These are phyloP conservation scores for Litocranius walleri DNA, from an alignment of 2,113 vertebrate genomes.

Conservation along the genomic window DNA sequence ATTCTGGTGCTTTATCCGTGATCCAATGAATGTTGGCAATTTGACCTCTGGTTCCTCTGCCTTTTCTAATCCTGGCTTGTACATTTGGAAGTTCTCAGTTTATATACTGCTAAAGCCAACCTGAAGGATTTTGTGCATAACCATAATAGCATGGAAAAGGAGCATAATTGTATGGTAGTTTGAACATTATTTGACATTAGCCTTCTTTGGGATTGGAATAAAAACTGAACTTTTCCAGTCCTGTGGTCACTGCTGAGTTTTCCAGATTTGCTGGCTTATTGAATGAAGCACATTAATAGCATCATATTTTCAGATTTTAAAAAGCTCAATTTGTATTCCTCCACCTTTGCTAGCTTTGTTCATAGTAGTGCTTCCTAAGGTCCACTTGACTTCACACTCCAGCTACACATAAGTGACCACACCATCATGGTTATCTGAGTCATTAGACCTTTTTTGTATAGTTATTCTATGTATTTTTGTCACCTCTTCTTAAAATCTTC, in stretches of 20 bases:
- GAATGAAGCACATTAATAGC: neutral
- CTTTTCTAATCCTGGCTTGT: neutral
- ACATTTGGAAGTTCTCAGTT: neutral
- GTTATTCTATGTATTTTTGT: neutral
- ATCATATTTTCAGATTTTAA: neutral
- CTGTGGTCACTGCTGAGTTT: neutral
- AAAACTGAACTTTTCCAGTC: neutral
- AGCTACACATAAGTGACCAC: neutral
- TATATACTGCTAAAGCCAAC: neutral
- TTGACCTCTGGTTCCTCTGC: neutral
- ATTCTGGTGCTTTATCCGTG: neutral
- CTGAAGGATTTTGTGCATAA: neutral
- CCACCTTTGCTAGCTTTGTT: neutral
- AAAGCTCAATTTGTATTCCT: neutral
- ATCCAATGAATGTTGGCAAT: neutral
- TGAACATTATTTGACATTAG: neutral
- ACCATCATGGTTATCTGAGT: neutral
- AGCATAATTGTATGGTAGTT: neutral
- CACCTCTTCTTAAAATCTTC: neutral
- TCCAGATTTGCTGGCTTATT: neutral
- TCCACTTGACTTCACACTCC: neutral
- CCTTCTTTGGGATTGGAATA: neutral
- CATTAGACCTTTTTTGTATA: neutral
- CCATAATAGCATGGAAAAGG: neutral
- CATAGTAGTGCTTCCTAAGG: neutral